Percentiles rank a stretch among this genome's conserved stretches.
phyloP scores from a whole-genome alignment of 2,888 invertebrate genomes.

The Tortrix viridana region DNA sequence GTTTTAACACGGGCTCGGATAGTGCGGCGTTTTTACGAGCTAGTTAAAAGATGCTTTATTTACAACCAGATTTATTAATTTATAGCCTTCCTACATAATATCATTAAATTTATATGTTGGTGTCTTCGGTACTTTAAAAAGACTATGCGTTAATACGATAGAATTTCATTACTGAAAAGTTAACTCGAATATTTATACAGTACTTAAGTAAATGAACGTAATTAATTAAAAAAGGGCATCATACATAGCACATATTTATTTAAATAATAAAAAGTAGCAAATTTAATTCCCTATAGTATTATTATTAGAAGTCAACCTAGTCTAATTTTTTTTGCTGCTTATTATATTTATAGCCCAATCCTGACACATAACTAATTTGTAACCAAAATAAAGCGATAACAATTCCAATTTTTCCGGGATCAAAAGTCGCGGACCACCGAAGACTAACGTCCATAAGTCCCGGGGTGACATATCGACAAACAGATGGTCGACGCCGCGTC shows the following conservation, averaged over 20 bases:
- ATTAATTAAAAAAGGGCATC: no score
- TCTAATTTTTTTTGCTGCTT: background rate
- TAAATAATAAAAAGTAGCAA: no score
- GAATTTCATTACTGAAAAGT: no score
- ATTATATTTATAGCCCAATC: background rate
- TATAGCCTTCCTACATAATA: background rate
- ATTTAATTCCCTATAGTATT: no score
- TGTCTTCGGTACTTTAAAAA: no score
- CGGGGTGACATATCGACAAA: constrained; percentile 80
- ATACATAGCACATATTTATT: no score
- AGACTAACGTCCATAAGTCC: constrained; percentile 39
- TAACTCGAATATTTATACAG: no score
- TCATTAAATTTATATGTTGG: background rate
- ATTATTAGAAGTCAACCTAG: no score
- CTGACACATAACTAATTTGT: background rate
- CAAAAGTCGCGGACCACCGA: constrained; percentile 16
- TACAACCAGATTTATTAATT: constrained; percentile 1
- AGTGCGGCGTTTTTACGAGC: constrained; percentile 19
- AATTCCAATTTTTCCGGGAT: background rate
- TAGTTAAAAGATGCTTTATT: constrained; percentile 4
- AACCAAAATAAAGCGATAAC: constrained; percentile 12
- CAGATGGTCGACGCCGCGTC: constrained; percentile 79
- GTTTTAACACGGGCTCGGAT: constrained; percentile 16
- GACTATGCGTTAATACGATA: no score
- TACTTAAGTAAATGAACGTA: no score